Evolutionary conservation across 30 jellyfish, hydroid and myxozoan species (phyloP).

Genomic region (Pelagia noctiluca): DNA sequence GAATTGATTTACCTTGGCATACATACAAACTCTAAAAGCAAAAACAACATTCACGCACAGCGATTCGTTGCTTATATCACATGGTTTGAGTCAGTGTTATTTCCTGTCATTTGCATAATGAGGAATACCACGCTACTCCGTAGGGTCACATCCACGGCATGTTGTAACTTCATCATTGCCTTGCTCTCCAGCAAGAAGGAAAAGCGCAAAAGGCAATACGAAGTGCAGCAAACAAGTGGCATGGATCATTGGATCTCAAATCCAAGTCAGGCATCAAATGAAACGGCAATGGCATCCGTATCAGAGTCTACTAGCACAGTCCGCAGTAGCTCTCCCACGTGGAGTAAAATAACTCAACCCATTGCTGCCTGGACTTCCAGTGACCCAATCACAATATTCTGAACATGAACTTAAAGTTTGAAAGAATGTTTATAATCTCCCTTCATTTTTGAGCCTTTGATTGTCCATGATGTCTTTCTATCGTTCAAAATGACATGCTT

Average conservation of each 20-base stretch:
- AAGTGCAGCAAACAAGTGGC: conserved; percentile 24
- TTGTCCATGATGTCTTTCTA: too few relatives aligned
- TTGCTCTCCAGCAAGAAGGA: conserved; percentile 24
- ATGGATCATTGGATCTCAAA: conserved; percentile 28
- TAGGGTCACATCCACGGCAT: conserved; percentile 47
- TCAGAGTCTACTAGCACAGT: conserved; percentile 41
- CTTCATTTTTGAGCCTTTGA: too few relatives aligned
- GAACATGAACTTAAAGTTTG: not conserved
- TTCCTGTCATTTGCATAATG: conserved; percentile 62
- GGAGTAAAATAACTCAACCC: conserved; percentile 40
- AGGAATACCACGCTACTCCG: conserved; percentile 54
- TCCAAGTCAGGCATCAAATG: conserved; percentile 28
- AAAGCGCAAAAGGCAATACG: conserved; percentile 32
- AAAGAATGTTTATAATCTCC: too few relatives aligned
- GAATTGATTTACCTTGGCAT: conserved; percentile 30
- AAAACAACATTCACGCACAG: conserved; percentile 14
- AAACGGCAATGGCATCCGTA: not conserved
- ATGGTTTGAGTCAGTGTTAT: conserved; percentile 49
- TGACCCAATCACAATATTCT: conserved; percentile 31
- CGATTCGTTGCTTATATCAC: conserved; percentile 51
- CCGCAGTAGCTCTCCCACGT: conserved; percentile 42
- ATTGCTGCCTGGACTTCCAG: conserved; percentile 44
- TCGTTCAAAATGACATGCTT: too few relatives aligned
- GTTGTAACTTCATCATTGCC: conserved; percentile 34
- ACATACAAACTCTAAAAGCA: conserved; percentile 24